Conservation (phyloP, 2,888 invertebrate species). For the Diplazon laetatorius region DNA sequence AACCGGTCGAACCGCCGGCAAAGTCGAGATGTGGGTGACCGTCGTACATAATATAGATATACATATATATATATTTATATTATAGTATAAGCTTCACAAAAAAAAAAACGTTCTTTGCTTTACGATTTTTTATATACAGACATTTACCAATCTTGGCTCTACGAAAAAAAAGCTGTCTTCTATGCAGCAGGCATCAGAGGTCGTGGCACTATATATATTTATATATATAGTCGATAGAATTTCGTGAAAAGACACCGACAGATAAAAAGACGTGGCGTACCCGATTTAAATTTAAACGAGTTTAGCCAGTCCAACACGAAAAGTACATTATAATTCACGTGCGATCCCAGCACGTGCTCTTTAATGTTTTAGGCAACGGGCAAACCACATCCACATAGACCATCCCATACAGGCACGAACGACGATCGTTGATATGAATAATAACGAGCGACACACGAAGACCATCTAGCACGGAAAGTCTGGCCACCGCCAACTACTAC, state of each 20-base stretch:
- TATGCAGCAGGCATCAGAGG: neutral
- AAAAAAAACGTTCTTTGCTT: neutral
- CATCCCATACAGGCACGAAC: constrained; percentile 20
- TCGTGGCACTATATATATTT: neutral
- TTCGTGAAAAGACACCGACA: constrained; percentile 16
- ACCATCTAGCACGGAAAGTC: constrained; percentile 32
- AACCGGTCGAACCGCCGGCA: neutral
- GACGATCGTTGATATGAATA: constrained; percentile 63
- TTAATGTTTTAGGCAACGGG: constrained; percentile 18
- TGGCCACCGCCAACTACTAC: constrained; percentile 3
- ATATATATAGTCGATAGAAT: constrained; percentile 1
- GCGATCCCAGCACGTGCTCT: constrained; percentile 26
- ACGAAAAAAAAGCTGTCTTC: neutral
- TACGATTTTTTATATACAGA: neutral
- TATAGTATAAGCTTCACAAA: neutral
- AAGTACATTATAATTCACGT: constrained; percentile 32
- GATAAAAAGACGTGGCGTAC: constrained; percentile 16
- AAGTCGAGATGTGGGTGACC: constrained; percentile 2
- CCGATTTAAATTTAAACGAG: constrained; percentile 25
- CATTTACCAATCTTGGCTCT: neutral
- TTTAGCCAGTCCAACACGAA: constrained; percentile 1
- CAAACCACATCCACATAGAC: constrained; percentile 13
- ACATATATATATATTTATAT: too few species aligned
- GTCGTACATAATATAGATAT: too few species aligned
- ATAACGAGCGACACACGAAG: constrained; percentile 47